Base-by-base conservation (phyloP, 2,888 invertebrate species). In the Eulithis prunata region DNA sequence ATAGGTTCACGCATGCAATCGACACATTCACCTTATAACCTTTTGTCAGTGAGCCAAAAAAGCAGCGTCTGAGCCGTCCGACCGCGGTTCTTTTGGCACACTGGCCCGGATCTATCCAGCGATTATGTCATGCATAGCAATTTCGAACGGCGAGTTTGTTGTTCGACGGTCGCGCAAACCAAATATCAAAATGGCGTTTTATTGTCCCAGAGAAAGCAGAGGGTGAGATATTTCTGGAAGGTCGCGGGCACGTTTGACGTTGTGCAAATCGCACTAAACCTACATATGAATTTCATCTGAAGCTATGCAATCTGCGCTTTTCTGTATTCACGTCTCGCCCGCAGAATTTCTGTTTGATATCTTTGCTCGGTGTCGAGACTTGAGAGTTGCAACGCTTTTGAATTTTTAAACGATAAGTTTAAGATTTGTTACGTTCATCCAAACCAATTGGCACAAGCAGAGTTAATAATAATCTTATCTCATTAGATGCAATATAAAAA, bases 121-220 rank as follows among this genome's bases (percentile, higher is more conserved):
- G 91, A 90, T 93, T 92, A 90, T 92, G 91, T 93, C 92, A 93
- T 90, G 87, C 88, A 82, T 79, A 82, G 81, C 84, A 79, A 85
- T 88, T 84, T 79, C 78, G 77, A 83, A 82, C 78, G 76, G 79
- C 64, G 80, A 80, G 84, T 87, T 85, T 86, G 80, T 87, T 89
- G 83, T 86, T 85, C 81, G 79, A 80, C 82, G 78, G 78, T 82
- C 79, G 71, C 76, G 71, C 78, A 78, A 81, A 82, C 80, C 80
- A 81, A 75, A 84, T 79, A 83, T 80, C 68, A 74, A 77, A 83
- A 80, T 83, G 76, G 75, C 76, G 77, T 82, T 85, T 84, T 84
- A 83, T 84, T 84, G 83, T 84, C 78, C 73, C 74, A 78, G 74
- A 80, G 81, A 81, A 80, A 79, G 79, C 77, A 62, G 74, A 67